Percentiles rank a stretch among this genome's conserved stretches.
Conservation (phyloP, 2,113 vertebrate species). For the Podarcis cretensis region DNA sequence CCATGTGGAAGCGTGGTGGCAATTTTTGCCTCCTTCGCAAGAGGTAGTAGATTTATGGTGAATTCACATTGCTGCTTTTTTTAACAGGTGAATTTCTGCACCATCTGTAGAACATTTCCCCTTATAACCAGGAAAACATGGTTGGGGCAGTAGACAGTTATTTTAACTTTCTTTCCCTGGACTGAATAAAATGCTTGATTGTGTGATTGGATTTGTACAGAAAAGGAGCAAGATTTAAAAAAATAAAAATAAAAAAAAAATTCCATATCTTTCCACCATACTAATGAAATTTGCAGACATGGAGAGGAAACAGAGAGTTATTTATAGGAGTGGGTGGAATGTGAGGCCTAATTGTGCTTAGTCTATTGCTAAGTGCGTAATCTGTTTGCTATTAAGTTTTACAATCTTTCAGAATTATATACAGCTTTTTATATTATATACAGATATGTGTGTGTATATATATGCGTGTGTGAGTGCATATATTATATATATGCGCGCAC, state of each 20-base stretch:
- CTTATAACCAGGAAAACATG: slow-evolving; percentile 32
- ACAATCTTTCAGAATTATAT: slow-evolving; percentile 75
- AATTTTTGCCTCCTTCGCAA: background rate
- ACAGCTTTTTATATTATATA: slow-evolving; percentile 37
- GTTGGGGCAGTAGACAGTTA: slow-evolving; percentile 17
- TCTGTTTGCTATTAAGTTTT: slow-evolving; percentile 86
- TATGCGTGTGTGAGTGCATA: slow-evolving; percentile 23
- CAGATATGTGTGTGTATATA: slow-evolving; percentile 36
- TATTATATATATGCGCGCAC: slow-evolving; percentile 51
- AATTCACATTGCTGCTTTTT: slow-evolving; percentile 24
- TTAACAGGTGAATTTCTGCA: slow-evolving; percentile 78
- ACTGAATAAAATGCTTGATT: slow-evolving; percentile 60
- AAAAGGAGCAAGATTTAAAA: slow-evolving; percentile 40
- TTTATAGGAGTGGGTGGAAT: slow-evolving; percentile 94
- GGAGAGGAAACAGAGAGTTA: slow-evolving; percentile 88
- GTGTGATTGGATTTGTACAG: slow-evolving; percentile 64
- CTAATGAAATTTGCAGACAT: slow-evolving; percentile 93
- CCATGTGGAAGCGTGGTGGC: no score
- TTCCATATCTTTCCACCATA: slow-evolving; percentile 78
- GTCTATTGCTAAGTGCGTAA: slow-evolving; percentile 83
- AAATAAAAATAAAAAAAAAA: background rate
- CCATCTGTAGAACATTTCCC: slow-evolving; percentile 65
- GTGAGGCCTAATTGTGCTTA: slow-evolving; percentile 91
- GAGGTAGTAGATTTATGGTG: background rate
- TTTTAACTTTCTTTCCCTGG: slow-evolving; percentile 50